A percentile compares a stretch with the other conserved stretches of the same genome.
phyloP scores from a whole-genome alignment of 1,140 invertebrate species.

The Drosophila littoralis region DNA sequence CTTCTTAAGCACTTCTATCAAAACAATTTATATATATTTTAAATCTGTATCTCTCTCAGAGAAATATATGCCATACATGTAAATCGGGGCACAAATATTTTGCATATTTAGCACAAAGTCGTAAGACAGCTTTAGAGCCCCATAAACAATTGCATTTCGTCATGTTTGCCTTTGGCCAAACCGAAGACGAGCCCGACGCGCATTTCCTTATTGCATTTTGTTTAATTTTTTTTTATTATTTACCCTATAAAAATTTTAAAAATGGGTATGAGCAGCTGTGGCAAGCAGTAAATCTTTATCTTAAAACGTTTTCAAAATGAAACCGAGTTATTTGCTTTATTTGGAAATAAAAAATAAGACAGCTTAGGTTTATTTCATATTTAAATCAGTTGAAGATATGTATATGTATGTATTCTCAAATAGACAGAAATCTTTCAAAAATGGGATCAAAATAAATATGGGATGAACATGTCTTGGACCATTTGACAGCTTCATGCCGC shows the following conservation, averaged over 20 bases:
- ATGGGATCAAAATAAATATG: no score
- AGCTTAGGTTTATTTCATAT: no score
- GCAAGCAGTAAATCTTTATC: no score
- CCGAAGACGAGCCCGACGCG: conserved; percentile 6
- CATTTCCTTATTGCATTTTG: conserved; percentile 71
- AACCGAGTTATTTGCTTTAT: no score
- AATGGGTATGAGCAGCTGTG: no score
- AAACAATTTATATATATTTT: conserved; percentile 5
- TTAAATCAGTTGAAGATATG: no score
- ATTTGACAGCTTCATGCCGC: no score
- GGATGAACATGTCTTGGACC: no score
- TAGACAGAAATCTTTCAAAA: no score
- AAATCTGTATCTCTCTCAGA: neutral
- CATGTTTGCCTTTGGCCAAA: neutral
- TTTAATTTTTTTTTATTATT: conserved; percentile 21
- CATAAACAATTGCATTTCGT: conserved; percentile 37
- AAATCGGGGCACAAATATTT: conserved; percentile 28
- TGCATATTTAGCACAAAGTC: conserved; percentile 25
- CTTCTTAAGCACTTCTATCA: conserved; percentile 5
- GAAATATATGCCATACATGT: conserved; percentile 10
- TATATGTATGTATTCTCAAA: no score
- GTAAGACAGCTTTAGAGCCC: conserved; percentile 12
- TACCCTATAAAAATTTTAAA: neutral
- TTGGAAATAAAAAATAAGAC: no score
- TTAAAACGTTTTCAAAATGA: no score